Percentiles rank a stretch among this genome's conserved stretches.
These are phyloP conservation scores for Mamestra configurata DNA, from an alignment of 1,140 invertebrate species.

Conservation along the genomic window DNA sequence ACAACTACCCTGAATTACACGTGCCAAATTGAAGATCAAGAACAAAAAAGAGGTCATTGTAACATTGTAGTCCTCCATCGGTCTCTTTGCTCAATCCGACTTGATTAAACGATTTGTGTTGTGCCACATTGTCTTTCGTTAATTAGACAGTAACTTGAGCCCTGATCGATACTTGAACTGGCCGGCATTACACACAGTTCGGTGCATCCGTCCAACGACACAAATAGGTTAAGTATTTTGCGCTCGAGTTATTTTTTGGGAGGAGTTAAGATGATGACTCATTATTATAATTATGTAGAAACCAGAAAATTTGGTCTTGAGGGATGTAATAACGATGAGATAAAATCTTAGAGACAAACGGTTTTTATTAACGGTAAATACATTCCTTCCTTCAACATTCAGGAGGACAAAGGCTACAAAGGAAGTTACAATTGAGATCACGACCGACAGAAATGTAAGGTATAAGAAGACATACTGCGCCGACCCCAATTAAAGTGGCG, in stretches of 20 bases:
- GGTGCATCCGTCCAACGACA: slow-evolving; percentile 10
- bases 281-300: not conserved
- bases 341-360: too few species aligned
- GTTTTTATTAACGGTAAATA: too few species aligned
- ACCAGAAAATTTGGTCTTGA: too few species aligned
- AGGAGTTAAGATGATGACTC: not conserved
- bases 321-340: too few species aligned
- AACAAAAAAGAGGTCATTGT: slow-evolving; percentile 24
- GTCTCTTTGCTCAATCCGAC: slow-evolving; percentile 58
- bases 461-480: too few species aligned
- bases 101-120: slow-evolving; percentile 60
- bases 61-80: slow-evolving; percentile 43
- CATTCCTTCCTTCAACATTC: too few species aligned
- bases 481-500: too few species aligned
- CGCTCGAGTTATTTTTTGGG: not conserved
- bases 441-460: too few species aligned
- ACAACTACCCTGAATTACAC: not conserved
- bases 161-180: slow-evolving; percentile 50
- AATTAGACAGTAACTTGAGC: slow-evolving; percentile 70
- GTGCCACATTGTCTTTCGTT: slow-evolving; percentile 54
- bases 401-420: too few species aligned
- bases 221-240: slow-evolving; percentile 35
- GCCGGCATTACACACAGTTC: slow-evolving; percentile 19
- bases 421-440: too few species aligned
- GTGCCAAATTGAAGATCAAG: not conserved